phyloP scores from a whole-genome alignment of 1,140 invertebrate genomes.

The Hylyphantes graminicola region DNA sequence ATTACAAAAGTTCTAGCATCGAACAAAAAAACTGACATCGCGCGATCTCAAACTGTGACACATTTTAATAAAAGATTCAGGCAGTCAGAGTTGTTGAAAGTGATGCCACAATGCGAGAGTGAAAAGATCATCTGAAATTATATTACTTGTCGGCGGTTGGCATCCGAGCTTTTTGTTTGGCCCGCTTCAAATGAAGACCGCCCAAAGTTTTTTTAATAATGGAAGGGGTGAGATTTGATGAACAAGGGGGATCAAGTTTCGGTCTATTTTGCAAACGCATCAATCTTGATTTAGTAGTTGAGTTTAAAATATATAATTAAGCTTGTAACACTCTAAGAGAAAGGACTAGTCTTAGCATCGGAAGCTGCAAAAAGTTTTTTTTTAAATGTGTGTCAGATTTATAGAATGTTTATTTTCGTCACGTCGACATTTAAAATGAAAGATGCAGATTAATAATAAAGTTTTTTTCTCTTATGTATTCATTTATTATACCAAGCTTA shows the following conservation, averaged over 20 bases:
- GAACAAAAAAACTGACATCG: background rate
- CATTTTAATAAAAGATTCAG: slow-evolving; percentile 41
- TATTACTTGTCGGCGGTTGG: background rate
- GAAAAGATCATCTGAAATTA: slow-evolving; percentile 22
- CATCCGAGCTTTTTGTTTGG: slow-evolving; percentile 21
- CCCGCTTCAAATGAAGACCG: slow-evolving; percentile 16
- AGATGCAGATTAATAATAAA: too few relatives aligned
- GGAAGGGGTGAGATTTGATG: slow-evolving; percentile 5
- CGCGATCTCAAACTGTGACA: slow-evolving; percentile 29
- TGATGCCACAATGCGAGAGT: slow-evolving; percentile 24
- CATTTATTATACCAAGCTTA: too few relatives aligned
- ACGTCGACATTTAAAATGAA: too few relatives aligned
- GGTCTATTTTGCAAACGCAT: background rate
- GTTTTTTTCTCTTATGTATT: too few relatives aligned
- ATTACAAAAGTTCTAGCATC: slow-evolving; percentile 13
- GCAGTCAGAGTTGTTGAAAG: background rate
- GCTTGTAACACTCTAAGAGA: too few relatives aligned
- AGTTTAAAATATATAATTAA: too few relatives aligned
- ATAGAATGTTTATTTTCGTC: too few relatives aligned
- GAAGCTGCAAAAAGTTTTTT: too few relatives aligned
- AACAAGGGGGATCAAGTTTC: background rate
- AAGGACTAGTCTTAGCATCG: too few relatives aligned
- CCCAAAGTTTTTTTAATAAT: slow-evolving; percentile 34
- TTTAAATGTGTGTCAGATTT: too few relatives aligned
- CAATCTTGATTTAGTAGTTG: background rate